Percentiles rank a stretch among this genome's conserved stretches.
These are phyloP conservation scores for Alexandromys fortis DNA, from an alignment of 2,113 vertebrate genomes.

Conservation along the genomic window DNA sequence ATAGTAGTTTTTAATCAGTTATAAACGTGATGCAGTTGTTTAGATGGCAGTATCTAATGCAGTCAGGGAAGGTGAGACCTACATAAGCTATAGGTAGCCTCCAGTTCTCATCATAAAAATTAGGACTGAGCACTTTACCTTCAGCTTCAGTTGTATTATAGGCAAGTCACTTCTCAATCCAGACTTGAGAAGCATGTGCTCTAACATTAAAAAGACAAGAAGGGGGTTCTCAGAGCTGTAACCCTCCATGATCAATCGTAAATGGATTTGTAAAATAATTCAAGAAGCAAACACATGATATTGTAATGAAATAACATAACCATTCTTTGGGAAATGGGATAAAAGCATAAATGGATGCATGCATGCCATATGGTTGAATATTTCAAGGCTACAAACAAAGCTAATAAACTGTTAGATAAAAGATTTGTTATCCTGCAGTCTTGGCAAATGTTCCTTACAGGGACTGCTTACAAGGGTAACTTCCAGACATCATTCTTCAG, in stretches of 20 bases:
- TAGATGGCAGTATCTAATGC: background rate
- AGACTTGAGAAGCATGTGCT: background rate
- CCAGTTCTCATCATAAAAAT: background rate
- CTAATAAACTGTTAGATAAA: conserved; percentile 15
- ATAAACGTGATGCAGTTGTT: background rate
- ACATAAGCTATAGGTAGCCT: background rate
- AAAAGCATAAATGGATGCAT: background rate
- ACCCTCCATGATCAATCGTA: background rate
- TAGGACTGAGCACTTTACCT: background rate
- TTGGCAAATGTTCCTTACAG: conserved; percentile 6
- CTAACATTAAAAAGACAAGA: background rate
- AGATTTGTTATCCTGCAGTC: background rate
- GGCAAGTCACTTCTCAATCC: background rate
- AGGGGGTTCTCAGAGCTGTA: background rate
- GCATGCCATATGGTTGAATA: background rate
- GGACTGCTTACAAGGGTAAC: background rate
- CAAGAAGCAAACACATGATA: conserved; percentile 43
- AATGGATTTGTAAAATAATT: background rate
- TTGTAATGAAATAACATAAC: background rate
- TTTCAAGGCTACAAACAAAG: conserved; percentile 33
- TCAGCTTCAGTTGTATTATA: background rate
- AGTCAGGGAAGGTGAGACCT: background rate
- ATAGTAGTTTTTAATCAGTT: background rate
- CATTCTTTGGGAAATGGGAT: background rate
- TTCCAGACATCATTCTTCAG: background rate